phyloP scores from a whole-genome alignment of 2,113 vertebrate genomes.

The Myotis lucifugus region DNA sequence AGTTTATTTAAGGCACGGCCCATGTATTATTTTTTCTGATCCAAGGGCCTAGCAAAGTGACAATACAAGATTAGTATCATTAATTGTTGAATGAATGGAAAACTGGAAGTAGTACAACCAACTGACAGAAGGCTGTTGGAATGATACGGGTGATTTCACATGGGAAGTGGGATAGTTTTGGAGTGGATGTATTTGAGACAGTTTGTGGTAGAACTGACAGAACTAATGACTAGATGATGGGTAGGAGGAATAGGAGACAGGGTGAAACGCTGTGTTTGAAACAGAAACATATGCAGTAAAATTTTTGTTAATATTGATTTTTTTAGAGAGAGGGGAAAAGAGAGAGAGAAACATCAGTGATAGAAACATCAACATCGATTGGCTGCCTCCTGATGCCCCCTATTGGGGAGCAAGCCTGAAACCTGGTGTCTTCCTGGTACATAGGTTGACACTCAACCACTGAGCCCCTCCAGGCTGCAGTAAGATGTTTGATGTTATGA shows the following conservation, averaged over 20 bases:
- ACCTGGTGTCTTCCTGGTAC: too few relatives aligned
- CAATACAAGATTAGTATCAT: background rate
- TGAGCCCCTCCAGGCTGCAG: background rate
- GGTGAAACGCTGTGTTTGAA: background rate
- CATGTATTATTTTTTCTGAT: constrained; percentile 7
- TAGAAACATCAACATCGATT: too few relatives aligned
- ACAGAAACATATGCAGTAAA: background rate
- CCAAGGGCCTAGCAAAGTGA: background rate
- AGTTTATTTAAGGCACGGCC: background rate
- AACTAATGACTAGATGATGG: background rate
- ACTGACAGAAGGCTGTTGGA: constrained; percentile 15
- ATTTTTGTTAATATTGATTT: background rate
- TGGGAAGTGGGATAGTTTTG: background rate
- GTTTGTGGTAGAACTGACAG: background rate
- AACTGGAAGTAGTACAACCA: background rate
- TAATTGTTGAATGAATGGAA: background rate
- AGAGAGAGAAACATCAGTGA: too few relatives aligned
- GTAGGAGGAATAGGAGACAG: background rate
- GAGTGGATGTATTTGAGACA: background rate
- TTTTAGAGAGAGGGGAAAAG: too few relatives aligned
- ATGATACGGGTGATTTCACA: background rate
- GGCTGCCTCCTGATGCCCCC: too few relatives aligned
- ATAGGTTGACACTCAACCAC: too few relatives aligned
- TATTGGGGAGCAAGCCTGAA: too few relatives aligned
- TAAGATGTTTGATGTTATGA: background rate